These are phyloP conservation scores for Drosophila lutescens DNA, from an alignment of 2,888 invertebrate species.

Conservation along the genomic window DNA sequence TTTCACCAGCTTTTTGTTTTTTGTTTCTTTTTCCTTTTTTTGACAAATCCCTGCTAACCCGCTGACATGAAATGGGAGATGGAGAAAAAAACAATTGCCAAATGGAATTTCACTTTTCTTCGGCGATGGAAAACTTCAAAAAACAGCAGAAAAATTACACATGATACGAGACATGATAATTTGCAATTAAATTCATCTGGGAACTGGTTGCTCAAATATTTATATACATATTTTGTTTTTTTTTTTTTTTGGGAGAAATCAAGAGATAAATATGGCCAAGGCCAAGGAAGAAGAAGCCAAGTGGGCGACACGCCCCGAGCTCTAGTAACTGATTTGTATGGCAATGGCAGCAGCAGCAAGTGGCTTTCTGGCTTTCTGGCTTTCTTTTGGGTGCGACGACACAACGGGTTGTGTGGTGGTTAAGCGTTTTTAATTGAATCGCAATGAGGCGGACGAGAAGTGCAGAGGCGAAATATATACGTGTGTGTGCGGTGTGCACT, in stretches of 20 bases:
- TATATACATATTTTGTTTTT: neutral
- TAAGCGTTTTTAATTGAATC: conserved; percentile 76
- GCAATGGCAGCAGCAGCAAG: conserved; percentile 25
- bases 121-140: conserved; percentile 59
- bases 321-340: conserved; percentile 62
- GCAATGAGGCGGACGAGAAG: conserved; percentile 52
- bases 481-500: neutral
- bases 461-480: conserved; percentile 10
- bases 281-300: conserved; percentile 60
- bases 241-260: conserved; percentile 60
- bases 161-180: conserved; percentile 60
- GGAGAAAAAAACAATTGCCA: conserved; percentile 39
- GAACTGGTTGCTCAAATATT: conserved; percentile 59
- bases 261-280: conserved; percentile 48
- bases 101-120: conserved; percentile 70
- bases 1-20: conserved; percentile 54
- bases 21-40: conserved; percentile 29
- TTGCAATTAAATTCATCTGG: conserved; percentile 69
- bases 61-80: conserved; percentile 66
- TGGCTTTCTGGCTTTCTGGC: conserved; percentile 63
- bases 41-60: conserved; percentile 77
- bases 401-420: conserved; percentile 15
- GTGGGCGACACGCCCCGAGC: conserved; percentile 30
- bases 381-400: conserved; percentile 75
- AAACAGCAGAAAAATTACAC: conserved; percentile 49